These are phyloP conservation scores for Microcebus tavaratra DNA, from an alignment of 2,113 vertebrate species.

Conservation along the genomic window DNA sequence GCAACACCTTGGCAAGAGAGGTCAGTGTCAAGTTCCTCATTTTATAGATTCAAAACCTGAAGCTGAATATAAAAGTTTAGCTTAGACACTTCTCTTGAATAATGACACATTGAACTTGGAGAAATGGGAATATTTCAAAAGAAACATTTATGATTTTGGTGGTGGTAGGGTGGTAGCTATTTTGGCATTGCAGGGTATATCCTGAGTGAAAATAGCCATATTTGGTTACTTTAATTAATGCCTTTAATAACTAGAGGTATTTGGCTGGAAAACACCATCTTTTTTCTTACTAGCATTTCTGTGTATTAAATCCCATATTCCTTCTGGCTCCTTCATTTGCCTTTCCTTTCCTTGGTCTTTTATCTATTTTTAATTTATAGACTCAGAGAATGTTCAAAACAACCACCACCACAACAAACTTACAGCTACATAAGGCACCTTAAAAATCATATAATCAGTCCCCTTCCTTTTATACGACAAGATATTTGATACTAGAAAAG, in stretches of 20 bases:
- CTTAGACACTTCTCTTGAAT: background rate
- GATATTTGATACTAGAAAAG: background rate
- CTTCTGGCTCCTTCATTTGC: background rate
- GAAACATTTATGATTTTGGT: constrained; percentile 1
- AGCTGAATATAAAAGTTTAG: background rate
- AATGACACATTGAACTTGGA: constrained; percentile 10
- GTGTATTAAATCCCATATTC: constrained; percentile 1
- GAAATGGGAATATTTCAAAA: constrained; percentile 22
- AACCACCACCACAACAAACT: background rate
- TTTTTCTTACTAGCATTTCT: constrained; percentile 59
- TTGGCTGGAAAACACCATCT: constrained; percentile 17
- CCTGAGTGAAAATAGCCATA: background rate
- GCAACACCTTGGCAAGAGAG: constrained; percentile 48
- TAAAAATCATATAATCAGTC: background rate
- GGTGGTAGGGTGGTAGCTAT: background rate
- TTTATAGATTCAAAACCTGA: constrained; percentile 45
- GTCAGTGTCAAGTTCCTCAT: constrained; percentile 39
- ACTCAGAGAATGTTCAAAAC: background rate
- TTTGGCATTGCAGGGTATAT: background rate
- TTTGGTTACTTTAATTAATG: constrained; percentile 32
- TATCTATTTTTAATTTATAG: constrained; percentile 37
- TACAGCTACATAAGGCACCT: constrained; percentile 1
- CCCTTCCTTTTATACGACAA: background rate
- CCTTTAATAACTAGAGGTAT: constrained; percentile 11
- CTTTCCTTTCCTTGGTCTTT: background rate